These are phyloP conservation scores for Pammene aurita DNA, from an alignment of 2,888 invertebrate genomes.

Conservation along the genomic window DNA sequence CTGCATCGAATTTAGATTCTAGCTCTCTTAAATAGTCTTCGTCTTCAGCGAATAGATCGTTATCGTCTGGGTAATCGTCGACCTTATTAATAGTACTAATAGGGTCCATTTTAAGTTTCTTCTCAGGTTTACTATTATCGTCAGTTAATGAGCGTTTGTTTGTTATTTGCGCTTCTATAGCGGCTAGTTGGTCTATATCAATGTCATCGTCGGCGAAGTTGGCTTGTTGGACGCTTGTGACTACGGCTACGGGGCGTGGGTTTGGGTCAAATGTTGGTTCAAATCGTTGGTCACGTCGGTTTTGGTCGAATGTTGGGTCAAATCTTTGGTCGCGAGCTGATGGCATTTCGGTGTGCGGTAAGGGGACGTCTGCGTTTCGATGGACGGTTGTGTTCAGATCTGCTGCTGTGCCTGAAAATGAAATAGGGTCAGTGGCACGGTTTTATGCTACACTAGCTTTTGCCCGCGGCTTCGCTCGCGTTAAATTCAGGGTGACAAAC, in stretches of 20 bases:
- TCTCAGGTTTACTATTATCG: constrained; percentile 56
- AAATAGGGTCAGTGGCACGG: not conserved
- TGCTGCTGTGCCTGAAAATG: constrained; percentile 51
- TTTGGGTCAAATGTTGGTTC: constrained; percentile 49
- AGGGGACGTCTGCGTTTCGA: constrained; percentile 59
- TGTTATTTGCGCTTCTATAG: constrained; percentile 64
- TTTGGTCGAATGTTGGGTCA: constrained; percentile 49
- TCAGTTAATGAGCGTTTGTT: constrained; percentile 57
- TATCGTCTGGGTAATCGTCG: constrained; percentile 64
- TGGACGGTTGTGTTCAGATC: constrained; percentile 53
- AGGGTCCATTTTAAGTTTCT: constrained; percentile 60
- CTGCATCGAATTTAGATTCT: constrained; percentile 39
- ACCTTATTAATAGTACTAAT: constrained; percentile 46
- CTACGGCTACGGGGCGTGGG: constrained; percentile 53
- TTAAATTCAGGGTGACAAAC: too few species aligned
- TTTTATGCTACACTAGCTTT: too few species aligned
- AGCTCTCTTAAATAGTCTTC: constrained; percentile 60
- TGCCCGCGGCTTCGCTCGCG: too few species aligned
- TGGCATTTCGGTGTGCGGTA: constrained; percentile 58
- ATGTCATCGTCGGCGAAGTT: constrained; percentile 67
- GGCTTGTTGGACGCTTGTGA: constrained; percentile 57
- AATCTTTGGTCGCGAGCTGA: constrained; percentile 41
- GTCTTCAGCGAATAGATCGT: constrained; percentile 64
- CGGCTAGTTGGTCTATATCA: constrained; percentile 67
- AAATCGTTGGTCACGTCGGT: constrained; percentile 44